Evolutionary conservation across 1,140 invertebrate species (phyloP).

Genomic region (Dolichoris vasculosae): DNA sequence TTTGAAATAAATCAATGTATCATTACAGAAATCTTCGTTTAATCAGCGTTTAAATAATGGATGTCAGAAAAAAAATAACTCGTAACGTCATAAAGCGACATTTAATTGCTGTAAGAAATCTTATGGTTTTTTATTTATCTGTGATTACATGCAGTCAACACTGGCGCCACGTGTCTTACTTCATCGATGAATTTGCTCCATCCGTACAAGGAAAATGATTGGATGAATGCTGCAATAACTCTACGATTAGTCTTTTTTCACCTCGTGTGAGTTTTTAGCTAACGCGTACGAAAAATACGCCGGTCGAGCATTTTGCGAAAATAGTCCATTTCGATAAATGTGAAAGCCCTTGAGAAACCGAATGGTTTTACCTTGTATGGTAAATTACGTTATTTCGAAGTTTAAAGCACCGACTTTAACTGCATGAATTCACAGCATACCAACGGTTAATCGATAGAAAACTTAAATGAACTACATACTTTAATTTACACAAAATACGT

Average conservation of each 20-base stretch:
- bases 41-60: background rate
- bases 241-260: background rate
- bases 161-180: background rate
- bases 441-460: background rate
- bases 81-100: background rate
- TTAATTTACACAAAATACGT: background rate
- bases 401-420: background rate
- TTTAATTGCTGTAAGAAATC: background rate
- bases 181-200: background rate
- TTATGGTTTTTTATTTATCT: background rate
- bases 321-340: background rate
- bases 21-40: background rate
- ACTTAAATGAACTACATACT: background rate
- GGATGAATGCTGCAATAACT: background rate
- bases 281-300: background rate
- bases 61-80: background rate
- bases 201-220: background rate
- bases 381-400: background rate
- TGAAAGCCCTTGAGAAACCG: background rate
- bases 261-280: background rate
- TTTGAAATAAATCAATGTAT: background rate
- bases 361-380: background rate
- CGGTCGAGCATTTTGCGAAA: background rate
- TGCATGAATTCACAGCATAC: background rate
- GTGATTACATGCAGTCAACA: background rate